Evolutionary conservation across 2,113 vertebrate genomes (phyloP).

Genomic region (Atrichornis clamosus): DNA sequence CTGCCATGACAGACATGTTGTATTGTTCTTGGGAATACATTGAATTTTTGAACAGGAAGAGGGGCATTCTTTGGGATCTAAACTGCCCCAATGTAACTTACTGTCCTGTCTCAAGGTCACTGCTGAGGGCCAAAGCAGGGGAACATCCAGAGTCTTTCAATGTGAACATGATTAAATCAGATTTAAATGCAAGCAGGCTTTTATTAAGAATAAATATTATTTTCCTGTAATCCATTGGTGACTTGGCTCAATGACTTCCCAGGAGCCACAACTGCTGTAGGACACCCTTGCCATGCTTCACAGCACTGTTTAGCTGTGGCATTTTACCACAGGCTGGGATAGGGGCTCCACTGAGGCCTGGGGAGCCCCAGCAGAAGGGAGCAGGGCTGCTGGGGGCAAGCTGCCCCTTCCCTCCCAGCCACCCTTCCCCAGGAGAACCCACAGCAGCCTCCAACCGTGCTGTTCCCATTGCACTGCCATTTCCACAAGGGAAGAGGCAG

Average conservation of each 20-base stretch:
- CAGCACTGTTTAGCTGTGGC: not conserved
- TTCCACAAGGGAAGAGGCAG: not conserved
- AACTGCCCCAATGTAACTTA: not conserved
- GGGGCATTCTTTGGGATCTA: not conserved
- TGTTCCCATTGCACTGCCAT: not conserved
- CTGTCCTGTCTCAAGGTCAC: not conserved
- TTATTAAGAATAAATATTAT: not conserved
- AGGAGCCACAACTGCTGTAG: rapidly evolving
- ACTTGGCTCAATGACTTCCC: not conserved
- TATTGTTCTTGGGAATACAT: not conserved
- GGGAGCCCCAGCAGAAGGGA: not conserved
- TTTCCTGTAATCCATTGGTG: not conserved
- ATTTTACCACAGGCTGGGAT: rapidly evolving
- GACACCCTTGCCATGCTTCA: rapidly evolving
- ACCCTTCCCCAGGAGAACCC: not conserved
- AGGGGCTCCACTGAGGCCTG: rapidly evolving
- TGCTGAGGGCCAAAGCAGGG: not conserved
- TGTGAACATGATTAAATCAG: not conserved
- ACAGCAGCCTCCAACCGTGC: not conserved
- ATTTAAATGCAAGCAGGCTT: not conserved
- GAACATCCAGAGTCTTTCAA: not conserved
- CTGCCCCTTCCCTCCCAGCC: not conserved
- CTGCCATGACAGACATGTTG: not conserved
- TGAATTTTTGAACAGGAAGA: not conserved
- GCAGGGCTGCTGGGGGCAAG: not conserved